Evolutionary conservation across 2,113 vertebrate species (phyloP), one percentile per base, ranked within the genome.

Genomic region (Amphiprion percula): DNA sequence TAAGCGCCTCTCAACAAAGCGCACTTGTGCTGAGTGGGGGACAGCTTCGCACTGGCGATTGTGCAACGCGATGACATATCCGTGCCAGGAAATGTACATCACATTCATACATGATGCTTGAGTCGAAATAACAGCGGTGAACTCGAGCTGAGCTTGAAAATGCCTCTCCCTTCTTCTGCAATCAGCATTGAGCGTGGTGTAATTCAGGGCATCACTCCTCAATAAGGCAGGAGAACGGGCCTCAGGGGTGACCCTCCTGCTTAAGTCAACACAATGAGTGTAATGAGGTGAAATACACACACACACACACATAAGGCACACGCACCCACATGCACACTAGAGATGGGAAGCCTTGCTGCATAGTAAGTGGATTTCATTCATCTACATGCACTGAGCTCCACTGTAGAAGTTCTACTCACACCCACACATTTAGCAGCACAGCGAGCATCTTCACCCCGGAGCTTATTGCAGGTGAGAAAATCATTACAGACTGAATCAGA

Each of bases 291-390:
- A 90, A 88, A 73, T 77, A 63, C 68, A 75, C 79, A 85, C 68
- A 66, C 77, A 74, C 39, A 23, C 49, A 37, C 52, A 59, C 58
- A 68, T 7, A 49, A n/a, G 6, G n/a, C 49, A 52, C 49, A 19
- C 65, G 24, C 41, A 33, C 75, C 80, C 49, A 44, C 55, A 21
- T 39, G 39, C 81, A 64, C 67, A 71, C 9, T 14, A 19, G 68
- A 78, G 62, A 63, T 76, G 80, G 77, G 66, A 90, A 82, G 77
- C 77, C 78, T 82, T 75, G 77, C 76, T 87, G 89, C 87, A 93
- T 89, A 84, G 88, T 87, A 91, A 94, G 90, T 87, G 82, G 72
- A 74, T 86, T 94, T 85, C 89, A 92, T 94, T 94, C 91, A 93
- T 91, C 87, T 84, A 81, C 86, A 92, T 91, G 87, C 88, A 83